Evolutionary conservation across 2,797 vertebrate genomes (phyloP).

Genomic region (Lepus townsendii): DNA sequence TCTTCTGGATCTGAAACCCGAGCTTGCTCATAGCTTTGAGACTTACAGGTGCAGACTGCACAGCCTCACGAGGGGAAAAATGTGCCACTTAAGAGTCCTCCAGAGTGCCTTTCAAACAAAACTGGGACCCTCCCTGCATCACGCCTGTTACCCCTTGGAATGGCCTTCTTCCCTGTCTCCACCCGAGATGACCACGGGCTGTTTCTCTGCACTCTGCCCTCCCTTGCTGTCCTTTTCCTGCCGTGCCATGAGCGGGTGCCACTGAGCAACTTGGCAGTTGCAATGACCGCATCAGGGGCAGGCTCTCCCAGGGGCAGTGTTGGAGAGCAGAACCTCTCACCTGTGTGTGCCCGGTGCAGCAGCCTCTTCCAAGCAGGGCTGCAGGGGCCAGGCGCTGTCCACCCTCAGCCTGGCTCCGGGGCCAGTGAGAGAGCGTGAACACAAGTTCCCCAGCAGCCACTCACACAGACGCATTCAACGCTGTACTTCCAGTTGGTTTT

Average conservation of each 20-base stretch:
- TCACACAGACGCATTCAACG: conserved; percentile 1
- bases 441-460: neutral
- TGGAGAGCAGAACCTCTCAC: neutral
- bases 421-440: neutral
- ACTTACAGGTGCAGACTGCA: neutral
- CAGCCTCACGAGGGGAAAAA: neutral
- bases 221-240: too few relatives aligned
- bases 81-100: neutral
- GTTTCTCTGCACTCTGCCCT: too few relatives aligned
- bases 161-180: neutral
- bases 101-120: neutral
- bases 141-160: neutral
- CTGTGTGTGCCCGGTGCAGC: neutral
- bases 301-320: neutral
- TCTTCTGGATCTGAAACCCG: conserved; percentile 23
- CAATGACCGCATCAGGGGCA: too few relatives aligned
- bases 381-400: neutral
- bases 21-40: conserved; percentile 17
- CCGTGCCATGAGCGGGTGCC: too few relatives aligned
- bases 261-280: neutral
- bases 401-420: neutral
- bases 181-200: too few relatives aligned
- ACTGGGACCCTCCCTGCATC: neutral
- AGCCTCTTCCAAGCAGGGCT: neutral
- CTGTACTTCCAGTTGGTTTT: conserved; percentile 23